Base-by-base conservation (phyloP, 2,888 invertebrate species). In the Phymatocera aterrima region DNA sequence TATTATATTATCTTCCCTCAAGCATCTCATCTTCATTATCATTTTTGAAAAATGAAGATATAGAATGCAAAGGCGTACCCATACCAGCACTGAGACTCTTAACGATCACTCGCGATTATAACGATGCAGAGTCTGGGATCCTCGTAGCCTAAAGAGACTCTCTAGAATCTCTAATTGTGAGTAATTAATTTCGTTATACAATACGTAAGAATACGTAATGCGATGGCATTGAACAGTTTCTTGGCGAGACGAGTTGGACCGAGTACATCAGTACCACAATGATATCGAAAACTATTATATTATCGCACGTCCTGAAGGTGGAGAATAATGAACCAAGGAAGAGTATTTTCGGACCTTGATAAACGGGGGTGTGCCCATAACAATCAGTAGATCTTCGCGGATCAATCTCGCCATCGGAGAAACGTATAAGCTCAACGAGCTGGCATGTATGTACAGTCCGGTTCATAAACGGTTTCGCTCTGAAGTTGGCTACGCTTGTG, bases 341-440 rank as follows among this genome's bases (percentile, higher is more conserved):
- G 28, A 10, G 28, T 57, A 40, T 40, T 28, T 57, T 28, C 21
- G 28, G 28, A 28, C 12, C 57, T 15, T 57, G 57, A 57, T 57
- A 15, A 57, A 57, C 57, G 24, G 57, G 28, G 57, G 57, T 40
- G 40, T 12, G 6, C 8, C 8, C 12, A 40, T 40, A 40, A 12
- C 24, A 28, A 57, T 57, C 57, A 21, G 8, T 57, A 64, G 61
- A 64, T 64, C 61, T 64, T 64, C 18, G 64, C 3, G 21, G 37
- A 37, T 64, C 64, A 64, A 64, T 64, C 64, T 18, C n/a, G 64
- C 37, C 34, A 64, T 64, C 37, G 37, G 34, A 64, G 37, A 37
- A 34, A 37, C 64, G 64, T 37, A 37, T 4, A 40, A 40, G 34
- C 37, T 37, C 64, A 37, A 34, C 64, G 64, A 37, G 64, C 34